Base-by-base conservation (phyloP, 2,797 vertebrate species). In the Sebastes kiyomatsui region DNA sequence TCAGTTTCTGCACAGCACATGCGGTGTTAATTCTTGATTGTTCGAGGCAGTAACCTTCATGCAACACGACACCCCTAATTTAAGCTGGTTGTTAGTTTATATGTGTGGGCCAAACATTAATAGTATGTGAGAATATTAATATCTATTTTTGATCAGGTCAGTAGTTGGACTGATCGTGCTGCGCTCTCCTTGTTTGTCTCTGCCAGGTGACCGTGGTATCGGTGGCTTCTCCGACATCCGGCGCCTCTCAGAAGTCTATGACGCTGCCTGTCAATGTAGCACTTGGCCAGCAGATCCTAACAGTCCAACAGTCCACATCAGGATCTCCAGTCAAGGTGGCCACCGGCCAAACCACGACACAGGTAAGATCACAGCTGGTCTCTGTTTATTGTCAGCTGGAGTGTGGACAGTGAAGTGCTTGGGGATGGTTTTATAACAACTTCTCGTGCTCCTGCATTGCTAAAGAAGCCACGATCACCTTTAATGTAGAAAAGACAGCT, bases 241-340 rank as follows among this genome's bases (percentile, higher is more conserved):
- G n/a, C 88, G 94, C 97, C 59, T 94, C 97, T 25, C 97, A 97
- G 95, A 98, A 98, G 90, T 95, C 97, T 0, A 92, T 98, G 86
- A 74, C 96, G 2, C 91, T 98, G 80, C 97, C 97, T 1, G 93
- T 98, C 81, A 97, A 96, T 67, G 93, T 98, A 88, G 96, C 97
- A 5, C 96, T 98, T 38, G 96, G 97, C 72, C 97, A 98, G 93
- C 97, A 97, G 95, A 97, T 98, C 90, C 96, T 98, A 69, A 82
- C 96, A 3, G 95, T 97, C 78, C 97, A 98, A 65, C 97, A 97
- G 94, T 90, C 97, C 73, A 93, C 96, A 0, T 89, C 96, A 35
- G 95, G 93, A 27, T 98, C 97, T 71, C 97, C 97, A 6, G 97
- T 96, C 82, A 98, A 98, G 88, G 91, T 95, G 79, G 90, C 96